Conservation (phyloP, 2,888 invertebrate species). For the Agrilus cyanescens region DNA sequence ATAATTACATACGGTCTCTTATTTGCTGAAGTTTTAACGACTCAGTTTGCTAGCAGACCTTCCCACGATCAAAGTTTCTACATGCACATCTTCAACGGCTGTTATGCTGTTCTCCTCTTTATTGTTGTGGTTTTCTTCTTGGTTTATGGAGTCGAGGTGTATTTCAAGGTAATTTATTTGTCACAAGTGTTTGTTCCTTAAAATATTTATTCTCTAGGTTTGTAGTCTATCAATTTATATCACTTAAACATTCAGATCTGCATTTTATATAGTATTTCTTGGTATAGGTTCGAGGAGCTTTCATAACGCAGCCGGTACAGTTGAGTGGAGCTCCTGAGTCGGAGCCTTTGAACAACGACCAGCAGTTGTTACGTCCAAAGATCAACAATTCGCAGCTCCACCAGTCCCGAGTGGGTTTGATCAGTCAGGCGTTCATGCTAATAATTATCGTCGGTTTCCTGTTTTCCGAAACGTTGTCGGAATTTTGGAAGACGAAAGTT, state of each 20-base stretch:
- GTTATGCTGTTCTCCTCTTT: constrained; percentile 82
- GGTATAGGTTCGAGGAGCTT: constrained; percentile 69
- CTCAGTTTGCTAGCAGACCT: constrained; percentile 39
- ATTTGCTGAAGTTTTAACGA: constrained; percentile 56
- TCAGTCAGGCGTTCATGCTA: constrained; percentile 85
- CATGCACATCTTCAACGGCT: constrained; percentile 81
- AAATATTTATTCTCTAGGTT: background rate
- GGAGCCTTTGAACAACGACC: constrained; percentile 11
- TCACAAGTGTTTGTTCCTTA: background rate
- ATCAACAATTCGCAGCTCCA: constrained; percentile 81
- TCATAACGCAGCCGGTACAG: constrained; percentile 45
- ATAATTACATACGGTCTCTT: constrained; percentile 76
- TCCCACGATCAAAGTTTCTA: constrained; percentile 55
- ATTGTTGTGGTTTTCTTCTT: constrained; percentile 86
- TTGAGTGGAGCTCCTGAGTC: constrained; percentile 27
- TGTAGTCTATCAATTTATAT: too few relatives aligned
- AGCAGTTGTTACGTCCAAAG: constrained; percentile 24
- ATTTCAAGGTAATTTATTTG: constrained; percentile 77
- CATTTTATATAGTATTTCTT: constrained; percentile 10
- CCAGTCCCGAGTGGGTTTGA: constrained; percentile 77
- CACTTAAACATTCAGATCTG: too few relatives aligned
- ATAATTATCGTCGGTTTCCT: constrained; percentile 81
- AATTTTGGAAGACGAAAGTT: constrained; percentile 84
- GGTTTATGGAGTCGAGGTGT: constrained; percentile 89
- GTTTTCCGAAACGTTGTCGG: constrained; percentile 80